Base-by-base conservation (phyloP, 2,797 vertebrate species). In the Pachyuromys duprasi region DNA sequence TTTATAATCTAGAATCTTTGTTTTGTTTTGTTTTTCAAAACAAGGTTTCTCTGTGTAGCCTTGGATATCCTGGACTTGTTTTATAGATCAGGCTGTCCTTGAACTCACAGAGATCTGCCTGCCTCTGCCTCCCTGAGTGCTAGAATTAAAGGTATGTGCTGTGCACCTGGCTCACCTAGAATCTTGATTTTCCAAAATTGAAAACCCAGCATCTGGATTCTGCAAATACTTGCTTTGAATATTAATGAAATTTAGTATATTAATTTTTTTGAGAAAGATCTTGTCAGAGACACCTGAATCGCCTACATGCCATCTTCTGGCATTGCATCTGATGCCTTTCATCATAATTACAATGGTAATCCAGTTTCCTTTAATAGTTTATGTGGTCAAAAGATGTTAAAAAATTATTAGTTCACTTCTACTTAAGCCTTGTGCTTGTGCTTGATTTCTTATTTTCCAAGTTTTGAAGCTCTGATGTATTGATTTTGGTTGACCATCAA, bases 121-220 rank as follows among this genome's bases (percentile, higher is more conserved):
- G 49, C 49, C 49, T 49, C 49, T 49, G 49, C 49, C 9, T 49
- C 49, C 49, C 49, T 49, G 49, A 49, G 49, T 49, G 49, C 49
- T 49, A 49, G 49, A 49, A 49, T 49, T 49, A 49, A 8, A 49
- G 49, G 49, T 49, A 11, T 49, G 1, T 49, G 49, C 49, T 11
- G 11, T 49, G 49, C 11, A 49, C 49, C 49, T 11, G 11, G 49
- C 49, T 92, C 83, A 95, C 81, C 8, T 92, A 89, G 94, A 89
- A 96, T 97, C 93, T 36, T 94, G 95, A 94, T 15, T 97, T 95
- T 96, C 95, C 97, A 97, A 98, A 98, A 86, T 96, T 97, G 92
- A 94, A 94, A 95, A 86, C 33, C 5, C 57, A 87, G 89, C 11
- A 94, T 42, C 57, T 93, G 90, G 62, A 96, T 92, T 92, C 80